Percentiles rank a stretch among this genome's conserved stretches.
Conservation (phyloP, 37 sponge, comb jelly and placozoan species). For the Sycon ciliatum region DNA sequence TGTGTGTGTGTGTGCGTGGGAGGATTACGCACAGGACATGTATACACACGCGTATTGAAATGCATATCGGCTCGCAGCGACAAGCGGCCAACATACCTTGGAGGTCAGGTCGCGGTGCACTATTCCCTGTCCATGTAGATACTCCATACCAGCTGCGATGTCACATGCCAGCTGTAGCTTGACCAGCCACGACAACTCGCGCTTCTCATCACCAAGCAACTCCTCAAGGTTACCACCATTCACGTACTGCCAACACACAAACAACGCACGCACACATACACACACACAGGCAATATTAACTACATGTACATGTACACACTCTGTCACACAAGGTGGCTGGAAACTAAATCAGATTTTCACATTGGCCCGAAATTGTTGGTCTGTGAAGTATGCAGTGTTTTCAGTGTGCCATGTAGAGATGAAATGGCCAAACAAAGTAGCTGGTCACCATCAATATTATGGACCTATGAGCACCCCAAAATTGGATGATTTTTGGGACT, state of each 20-base stretch:
- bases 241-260: slow-evolving; percentile 41
- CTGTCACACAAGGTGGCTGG: neutral
- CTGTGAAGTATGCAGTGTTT: no score
- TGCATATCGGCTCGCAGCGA: neutral
- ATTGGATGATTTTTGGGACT: no score
- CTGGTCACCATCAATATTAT: no score
- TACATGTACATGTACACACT: neutral
- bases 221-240: slow-evolving; percentile 70
- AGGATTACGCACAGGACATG: no score
- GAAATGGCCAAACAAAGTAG: no score
- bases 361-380: no score
- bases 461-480: no score
- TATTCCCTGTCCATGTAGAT: slow-evolving; percentile 55
- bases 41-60: no score
- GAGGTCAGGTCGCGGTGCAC: slow-evolving; percentile 75
- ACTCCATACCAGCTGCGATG: slow-evolving; percentile 69
- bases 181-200: slow-evolving; percentile 36
- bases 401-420: no score
- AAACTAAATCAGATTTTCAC: no score
- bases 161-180: slow-evolving; percentile 51
- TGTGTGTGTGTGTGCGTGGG: no score
- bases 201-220: slow-evolving; percentile 34
- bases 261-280: neutral
- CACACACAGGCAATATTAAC: neutral
- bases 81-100: no score